A percentile compares a stretch with the other conserved stretches of the same genome.
phyloP scores from a whole-genome alignment of 1,140 invertebrate genomes.

The Trissolcus basalis region DNA sequence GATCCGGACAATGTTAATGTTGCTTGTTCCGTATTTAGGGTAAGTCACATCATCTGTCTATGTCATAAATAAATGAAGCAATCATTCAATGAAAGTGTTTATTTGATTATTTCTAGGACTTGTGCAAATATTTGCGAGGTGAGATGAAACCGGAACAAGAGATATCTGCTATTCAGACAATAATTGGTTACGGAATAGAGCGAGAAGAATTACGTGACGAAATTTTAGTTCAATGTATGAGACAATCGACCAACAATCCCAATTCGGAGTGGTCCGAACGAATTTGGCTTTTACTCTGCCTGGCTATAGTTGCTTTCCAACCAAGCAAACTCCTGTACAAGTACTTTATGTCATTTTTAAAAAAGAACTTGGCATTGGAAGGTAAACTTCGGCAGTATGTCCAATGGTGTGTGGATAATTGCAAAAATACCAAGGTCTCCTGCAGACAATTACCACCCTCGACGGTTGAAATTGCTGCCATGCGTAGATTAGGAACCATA shows the following conservation, averaged over 20 bases:
- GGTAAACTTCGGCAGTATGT: constrained; percentile 89
- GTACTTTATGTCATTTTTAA: constrained; percentile 85
- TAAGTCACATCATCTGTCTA: constrained; percentile 75
- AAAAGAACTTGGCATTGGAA: constrained; percentile 83
- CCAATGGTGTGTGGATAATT: constrained; percentile 95
- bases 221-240: constrained; percentile 91
- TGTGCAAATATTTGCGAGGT: constrained; percentile 90
- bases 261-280: constrained; percentile 85
- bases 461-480: constrained; percentile 94
- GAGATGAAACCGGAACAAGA: constrained; percentile 90
- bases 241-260: constrained; percentile 90
- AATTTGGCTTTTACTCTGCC: constrained; percentile 92
- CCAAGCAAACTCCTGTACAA: constrained; percentile 91
- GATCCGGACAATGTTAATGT: constrained; percentile 95
- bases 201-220: constrained; percentile 92
- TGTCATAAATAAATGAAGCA: no score
- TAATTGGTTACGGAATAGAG: constrained; percentile 90
- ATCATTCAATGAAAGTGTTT: neutral
- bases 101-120: constrained; percentile 78
- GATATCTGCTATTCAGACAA: constrained; percentile 87
- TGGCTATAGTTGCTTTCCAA: constrained; percentile 93
- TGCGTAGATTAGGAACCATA: constrained; percentile 92
- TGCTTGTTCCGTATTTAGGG: constrained; percentile 93
- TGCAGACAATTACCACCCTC: constrained; percentile 91
- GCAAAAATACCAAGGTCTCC: constrained; percentile 89